A percentile compares a stretch with the other conserved stretches of the same genome.
Conservation (phyloP, 2,888 invertebrate species). For the Platerodrilus igneus region DNA sequence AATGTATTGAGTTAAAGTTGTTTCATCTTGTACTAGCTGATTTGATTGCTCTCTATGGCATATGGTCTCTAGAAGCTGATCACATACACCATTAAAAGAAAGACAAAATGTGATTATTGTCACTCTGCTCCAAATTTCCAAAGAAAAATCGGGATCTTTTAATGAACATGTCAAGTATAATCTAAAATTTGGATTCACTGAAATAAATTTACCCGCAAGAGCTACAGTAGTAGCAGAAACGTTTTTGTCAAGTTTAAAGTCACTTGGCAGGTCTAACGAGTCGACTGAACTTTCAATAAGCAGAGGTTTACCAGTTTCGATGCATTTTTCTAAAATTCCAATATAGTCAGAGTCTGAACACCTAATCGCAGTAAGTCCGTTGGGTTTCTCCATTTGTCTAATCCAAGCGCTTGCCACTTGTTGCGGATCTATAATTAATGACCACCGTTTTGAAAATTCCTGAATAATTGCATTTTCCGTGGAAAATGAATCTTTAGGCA, state of each 20-base stretch:
- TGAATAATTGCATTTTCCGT: constrained; percentile 82
- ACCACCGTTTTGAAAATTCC: constrained; percentile 72
- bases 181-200: constrained; percentile 69
- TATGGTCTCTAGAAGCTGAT: constrained; percentile 77
- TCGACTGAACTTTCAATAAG: constrained; percentile 74
- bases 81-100: constrained; percentile 75
- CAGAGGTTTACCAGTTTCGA: constrained; percentile 72
- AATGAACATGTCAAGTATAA: constrained; percentile 79
- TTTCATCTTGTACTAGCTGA: too few species aligned
- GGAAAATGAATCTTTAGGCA: constrained; percentile 77
- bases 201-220: constrained; percentile 71
- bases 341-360: constrained; percentile 72
- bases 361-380: constrained; percentile 65
- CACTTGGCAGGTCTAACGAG: constrained; percentile 71
- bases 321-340: constrained; percentile 67
- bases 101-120: constrained; percentile 80
- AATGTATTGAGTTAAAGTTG: constrained; percentile 73
- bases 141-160: constrained; percentile 78
- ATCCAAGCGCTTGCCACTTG: constrained; percentile 84
- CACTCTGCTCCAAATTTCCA: constrained; percentile 78
- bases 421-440: constrained; percentile 79
- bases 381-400: constrained; percentile 73
- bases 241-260: constrained; percentile 70
- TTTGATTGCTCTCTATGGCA: constrained; percentile 82
- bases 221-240: constrained; percentile 72